Percentiles rank a stretch among this genome's conserved stretches.
Evolutionary conservation across 2,797 vertebrate species (phyloP).

Genomic region (Urocyon cinereoargenteus): DNA sequence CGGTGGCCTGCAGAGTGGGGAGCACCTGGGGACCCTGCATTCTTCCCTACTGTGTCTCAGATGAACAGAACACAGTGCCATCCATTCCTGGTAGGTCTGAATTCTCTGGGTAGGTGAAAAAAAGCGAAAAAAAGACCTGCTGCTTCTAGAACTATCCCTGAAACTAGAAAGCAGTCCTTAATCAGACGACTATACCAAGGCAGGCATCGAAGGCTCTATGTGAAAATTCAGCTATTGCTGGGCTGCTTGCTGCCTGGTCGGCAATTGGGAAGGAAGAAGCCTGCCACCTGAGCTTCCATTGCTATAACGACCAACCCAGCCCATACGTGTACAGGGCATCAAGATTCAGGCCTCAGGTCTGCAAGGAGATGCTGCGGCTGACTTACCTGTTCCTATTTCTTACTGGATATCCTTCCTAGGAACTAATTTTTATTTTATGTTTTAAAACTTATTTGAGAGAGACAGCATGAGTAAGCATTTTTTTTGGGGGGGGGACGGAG

Average conservation of each 20-base stretch:
- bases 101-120: neutral
- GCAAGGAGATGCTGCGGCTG: neutral
- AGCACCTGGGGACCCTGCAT: neutral
- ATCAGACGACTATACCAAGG: neutral
- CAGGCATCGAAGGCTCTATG: neutral
- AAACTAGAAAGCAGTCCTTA: neutral
- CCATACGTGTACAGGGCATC: neutral
- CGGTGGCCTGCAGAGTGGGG: too few species aligned
- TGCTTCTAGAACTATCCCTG: neutral
- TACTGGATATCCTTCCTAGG: neutral
- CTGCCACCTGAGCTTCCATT: neutral
- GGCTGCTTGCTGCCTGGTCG: neutral
- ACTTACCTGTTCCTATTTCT: neutral
- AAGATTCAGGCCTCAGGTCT: neutral
- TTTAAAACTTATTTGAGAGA: neutral
- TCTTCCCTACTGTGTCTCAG: neutral
- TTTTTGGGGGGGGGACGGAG: neutral
- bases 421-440: neutral
- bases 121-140: neutral
- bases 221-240: neutral
- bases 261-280: neutral
- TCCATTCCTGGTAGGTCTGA: neutral
- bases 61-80: neutral
- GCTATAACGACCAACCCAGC: neutral
- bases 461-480: neutral